phyloP scores from a whole-genome alignment of 2,888 invertebrate genomes.

The Euplexia lucipara region DNA sequence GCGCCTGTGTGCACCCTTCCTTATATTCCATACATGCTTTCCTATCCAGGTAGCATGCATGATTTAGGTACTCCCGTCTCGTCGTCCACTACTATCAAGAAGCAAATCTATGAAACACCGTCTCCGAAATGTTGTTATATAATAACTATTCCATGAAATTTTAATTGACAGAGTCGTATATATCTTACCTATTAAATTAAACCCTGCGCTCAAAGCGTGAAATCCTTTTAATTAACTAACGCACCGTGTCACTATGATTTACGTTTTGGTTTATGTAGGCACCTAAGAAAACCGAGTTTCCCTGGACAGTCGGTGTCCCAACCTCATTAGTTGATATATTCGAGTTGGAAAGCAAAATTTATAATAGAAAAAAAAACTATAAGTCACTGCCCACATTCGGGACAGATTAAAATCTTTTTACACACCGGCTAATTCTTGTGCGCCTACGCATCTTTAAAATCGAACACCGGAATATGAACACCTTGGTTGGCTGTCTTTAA shows the following conservation, averaged over 20 bases:
- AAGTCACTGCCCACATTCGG: constrained; percentile 85
- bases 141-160: constrained; percentile 66
- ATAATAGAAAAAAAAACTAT: constrained; percentile 81
- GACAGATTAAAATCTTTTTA: constrained; percentile 87
- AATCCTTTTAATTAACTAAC: constrained; percentile 79
- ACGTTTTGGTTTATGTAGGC: constrained; percentile 63
- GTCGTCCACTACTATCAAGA: constrained; percentile 20
- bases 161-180: constrained; percentile 75
- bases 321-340: constrained; percentile 84
- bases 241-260: constrained; percentile 80
- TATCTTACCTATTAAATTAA: constrained; percentile 72
- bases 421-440: constrained; percentile 80
- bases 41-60: constrained; percentile 58
- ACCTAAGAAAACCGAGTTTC: constrained; percentile 72
- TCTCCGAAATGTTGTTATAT: constrained; percentile 46
- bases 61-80: constrained; percentile 17
- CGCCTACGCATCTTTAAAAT: constrained; percentile 86
- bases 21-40: constrained; percentile 73
- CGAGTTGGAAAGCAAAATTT: constrained; percentile 79
- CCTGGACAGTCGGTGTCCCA: constrained; percentile 53
- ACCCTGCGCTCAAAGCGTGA: constrained; percentile 72
- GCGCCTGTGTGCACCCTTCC: constrained; percentile 76
- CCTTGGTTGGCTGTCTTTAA: constrained; percentile 70
- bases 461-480: constrained; percentile 77
- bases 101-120: constrained; percentile 46